Evolutionary conservation across 2,888 invertebrate species (phyloP).

Genomic region (Nomada ruficornis): DNA sequence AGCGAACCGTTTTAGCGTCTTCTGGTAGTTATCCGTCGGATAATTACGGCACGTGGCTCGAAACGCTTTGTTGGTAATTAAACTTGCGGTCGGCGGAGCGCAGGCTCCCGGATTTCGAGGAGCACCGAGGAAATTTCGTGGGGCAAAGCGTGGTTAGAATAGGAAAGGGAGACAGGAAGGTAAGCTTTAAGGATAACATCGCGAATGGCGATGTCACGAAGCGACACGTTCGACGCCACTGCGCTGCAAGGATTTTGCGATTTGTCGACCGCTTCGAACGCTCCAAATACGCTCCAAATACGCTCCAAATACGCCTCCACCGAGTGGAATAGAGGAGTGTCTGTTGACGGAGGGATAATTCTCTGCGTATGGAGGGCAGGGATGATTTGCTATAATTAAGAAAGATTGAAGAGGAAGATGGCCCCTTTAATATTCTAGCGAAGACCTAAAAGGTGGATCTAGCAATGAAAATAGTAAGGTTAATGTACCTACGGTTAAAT

Average conservation of each 20-base stretch:
- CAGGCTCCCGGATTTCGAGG: conserved; percentile 24
- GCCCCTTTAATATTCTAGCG: neutral
- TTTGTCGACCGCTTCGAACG: conserved; percentile 52
- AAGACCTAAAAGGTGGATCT: too few species aligned
- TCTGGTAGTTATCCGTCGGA: conserved; percentile 57
- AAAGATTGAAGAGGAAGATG: neutral
- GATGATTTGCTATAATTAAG: conserved; percentile 29
- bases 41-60: conserved; percentile 67
- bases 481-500: too few species aligned
- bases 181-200: conserved; percentile 56
- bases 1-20: conserved; percentile 57
- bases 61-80: conserved; percentile 70
- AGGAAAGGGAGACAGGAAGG: conserved; percentile 18
- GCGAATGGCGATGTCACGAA: conserved; percentile 76
- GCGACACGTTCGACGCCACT: conserved; percentile 68
- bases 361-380: neutral
- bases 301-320: neutral
- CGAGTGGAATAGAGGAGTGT: neutral
- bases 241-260: conserved; percentile 62
- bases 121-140: conserved; percentile 44
- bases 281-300: neutral
- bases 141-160: conserved; percentile 18
- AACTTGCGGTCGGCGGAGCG: conserved; percentile 46
- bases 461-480: too few species aligned
- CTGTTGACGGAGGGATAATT: conserved; percentile 28